These are phyloP conservation scores for Beaufortia kweichowensis DNA, from an alignment of 2,113 vertebrate genomes.

Conservation along the genomic window DNA sequence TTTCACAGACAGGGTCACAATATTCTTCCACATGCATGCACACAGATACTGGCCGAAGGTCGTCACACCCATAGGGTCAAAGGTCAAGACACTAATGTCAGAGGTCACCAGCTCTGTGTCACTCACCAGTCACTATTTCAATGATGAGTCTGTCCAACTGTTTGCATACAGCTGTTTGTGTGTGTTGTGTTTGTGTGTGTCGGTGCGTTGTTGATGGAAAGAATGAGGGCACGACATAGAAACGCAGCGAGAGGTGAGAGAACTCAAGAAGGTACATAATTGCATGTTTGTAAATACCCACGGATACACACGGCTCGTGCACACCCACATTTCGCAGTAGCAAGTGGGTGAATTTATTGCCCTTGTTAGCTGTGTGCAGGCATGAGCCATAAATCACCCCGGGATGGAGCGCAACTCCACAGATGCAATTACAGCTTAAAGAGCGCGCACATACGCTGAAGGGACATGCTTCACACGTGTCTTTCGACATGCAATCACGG, in stretches of 20 bases:
- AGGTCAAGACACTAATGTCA: slow-evolving; percentile 3
- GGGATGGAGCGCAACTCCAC: slow-evolving; percentile 52
- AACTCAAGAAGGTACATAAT: slow-evolving; percentile 23
- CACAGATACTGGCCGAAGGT: background rate
- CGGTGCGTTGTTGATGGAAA: background rate
- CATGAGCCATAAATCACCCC: slow-evolving; percentile 66
- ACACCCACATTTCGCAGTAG: slow-evolving; percentile 32
- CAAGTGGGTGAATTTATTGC: slow-evolving; percentile 61
- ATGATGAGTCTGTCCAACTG: background rate
- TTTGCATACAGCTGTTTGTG: background rate
- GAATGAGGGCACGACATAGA: background rate
- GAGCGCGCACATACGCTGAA: slow-evolving; percentile 38
- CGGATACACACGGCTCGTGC: background rate
- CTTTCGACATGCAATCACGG: slow-evolving; percentile 15
- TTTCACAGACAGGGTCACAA: too few species aligned
- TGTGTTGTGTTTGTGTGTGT: background rate
- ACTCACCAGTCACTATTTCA: background rate
- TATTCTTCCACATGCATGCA: background rate
- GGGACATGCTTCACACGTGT: slow-evolving; percentile 26
- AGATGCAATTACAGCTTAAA: slow-evolving; percentile 63
- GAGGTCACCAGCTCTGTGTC: background rate
- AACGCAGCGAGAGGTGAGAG: background rate
- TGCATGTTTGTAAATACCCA: slow-evolving; percentile 11
- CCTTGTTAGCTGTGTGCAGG: slow-evolving; percentile 62
- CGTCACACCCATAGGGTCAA: background rate